A percentile compares a stretch with the other conserved stretches of the same genome.
These are phyloP conservation scores for Alligator sinensis DNA, from an alignment of 2,113 vertebrate genomes.

Conservation along the genomic window DNA sequence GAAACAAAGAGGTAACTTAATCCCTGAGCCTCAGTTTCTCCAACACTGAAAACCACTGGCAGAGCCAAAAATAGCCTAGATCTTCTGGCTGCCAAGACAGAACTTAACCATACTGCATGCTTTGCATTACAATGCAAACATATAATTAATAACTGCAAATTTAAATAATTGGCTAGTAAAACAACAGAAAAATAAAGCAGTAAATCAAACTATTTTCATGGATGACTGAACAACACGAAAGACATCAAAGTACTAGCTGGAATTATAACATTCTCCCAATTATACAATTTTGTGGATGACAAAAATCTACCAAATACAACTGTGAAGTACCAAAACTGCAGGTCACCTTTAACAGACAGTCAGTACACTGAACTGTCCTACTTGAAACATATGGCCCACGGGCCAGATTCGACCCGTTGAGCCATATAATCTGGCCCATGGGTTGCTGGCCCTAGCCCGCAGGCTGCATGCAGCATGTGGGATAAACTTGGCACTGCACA, in stretches of 20 bases:
- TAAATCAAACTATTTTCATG: background rate
- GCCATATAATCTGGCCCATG: too few relatives aligned
- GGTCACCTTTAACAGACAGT: background rate
- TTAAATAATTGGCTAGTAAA: too few relatives aligned
- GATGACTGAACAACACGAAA: accelerated
- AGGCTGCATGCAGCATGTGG: too few relatives aligned
- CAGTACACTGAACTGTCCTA: background rate
- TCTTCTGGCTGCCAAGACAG: background rate
- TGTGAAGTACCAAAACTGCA: background rate
- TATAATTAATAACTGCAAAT: accelerated
- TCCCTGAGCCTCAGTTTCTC: background rate
- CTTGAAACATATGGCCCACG: too few relatives aligned
- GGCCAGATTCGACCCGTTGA: too few relatives aligned
- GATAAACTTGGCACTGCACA: too few relatives aligned
- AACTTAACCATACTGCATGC: background rate
- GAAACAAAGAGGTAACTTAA: accelerated
- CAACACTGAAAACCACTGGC: accelerated
- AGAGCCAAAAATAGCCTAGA: accelerated
- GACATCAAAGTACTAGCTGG: background rate
- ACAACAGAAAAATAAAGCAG: background rate
- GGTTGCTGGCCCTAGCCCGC: too few relatives aligned
- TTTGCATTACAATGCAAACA: background rate
- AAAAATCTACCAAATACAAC: background rate
- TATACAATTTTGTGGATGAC: background rate
- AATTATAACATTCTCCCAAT: background rate